Conservation (phyloP, 1,140 invertebrate genomes). For the Penaeus indicus region DNA sequence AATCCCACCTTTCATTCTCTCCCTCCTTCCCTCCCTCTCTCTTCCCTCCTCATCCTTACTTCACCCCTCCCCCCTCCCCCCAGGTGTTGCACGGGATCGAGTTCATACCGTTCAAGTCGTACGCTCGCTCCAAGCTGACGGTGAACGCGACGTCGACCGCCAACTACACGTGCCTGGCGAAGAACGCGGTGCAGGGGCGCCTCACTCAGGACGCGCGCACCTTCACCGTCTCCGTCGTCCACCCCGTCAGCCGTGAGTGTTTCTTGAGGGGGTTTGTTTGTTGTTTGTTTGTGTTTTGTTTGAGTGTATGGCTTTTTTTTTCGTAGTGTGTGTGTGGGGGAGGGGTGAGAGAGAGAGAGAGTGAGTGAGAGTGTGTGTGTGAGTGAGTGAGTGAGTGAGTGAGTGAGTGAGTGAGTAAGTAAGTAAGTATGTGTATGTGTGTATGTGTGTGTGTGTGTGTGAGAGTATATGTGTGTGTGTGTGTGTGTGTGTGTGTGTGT, state of each 20-base stretch:
- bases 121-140: constrained; percentile 67
- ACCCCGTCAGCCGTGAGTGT: constrained; percentile 56
- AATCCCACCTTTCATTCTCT: too few species aligned
- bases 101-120: constrained; percentile 60
- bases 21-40: neutral
- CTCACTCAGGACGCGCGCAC: constrained; percentile 52
- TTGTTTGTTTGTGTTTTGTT: neutral
- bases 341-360: too few species aligned
- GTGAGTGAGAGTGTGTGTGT: too few species aligned
- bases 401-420: too few species aligned
- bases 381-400: too few species aligned
- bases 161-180: constrained; percentile 69
- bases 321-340: too few species aligned
- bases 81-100: constrained; percentile 65
- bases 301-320: neutral
- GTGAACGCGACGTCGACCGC: constrained; percentile 69
- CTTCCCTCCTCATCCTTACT: neutral
- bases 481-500: too few species aligned
- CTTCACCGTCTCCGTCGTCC: constrained; percentile 58
- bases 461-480: too few species aligned
- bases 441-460: too few species aligned
- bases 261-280: neutral
- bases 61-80: neutral
- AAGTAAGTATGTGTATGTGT: too few species aligned
- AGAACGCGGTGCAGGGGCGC: constrained; percentile 66